Evolutionary conservation across 2,888 invertebrate species (phyloP), one percentile per base, ranked within the genome.

Genomic region (Tyria jacobaeae): DNA sequence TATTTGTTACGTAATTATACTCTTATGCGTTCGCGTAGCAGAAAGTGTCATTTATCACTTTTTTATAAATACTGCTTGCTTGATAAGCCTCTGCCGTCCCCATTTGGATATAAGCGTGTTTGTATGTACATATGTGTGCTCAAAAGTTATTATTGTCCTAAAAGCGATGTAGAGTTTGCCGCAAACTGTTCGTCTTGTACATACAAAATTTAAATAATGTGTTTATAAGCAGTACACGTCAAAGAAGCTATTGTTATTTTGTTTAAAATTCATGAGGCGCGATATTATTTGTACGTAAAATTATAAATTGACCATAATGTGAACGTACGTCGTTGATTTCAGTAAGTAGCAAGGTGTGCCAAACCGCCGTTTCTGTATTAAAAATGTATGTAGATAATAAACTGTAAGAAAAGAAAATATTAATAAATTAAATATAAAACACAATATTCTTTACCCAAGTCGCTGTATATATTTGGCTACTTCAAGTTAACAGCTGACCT

Each of bases 191-290:
- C 9, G 55, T 47, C 17, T 2, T 15, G 31, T 39, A 15, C 7
- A 34, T 31, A 59, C 17, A 2, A 2, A 35, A 14, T 48, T 47
- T 34, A 53, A 55, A 35, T 68, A 68, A 60, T 62, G 72, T 76
- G 75, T 86, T 86, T 80, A 81, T 82, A 88, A 75, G 61, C 89
- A 65, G 71, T 64, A 78, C 89, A 86, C 87, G 86, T 86, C 72
- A 79, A 82, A 77, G 78, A 83, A 82, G 81, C 86, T 82, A 85
- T 88, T 88, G 87, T 86, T 82, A 78, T 81, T 85, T 63, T 70
- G 79, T 87, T 90, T 88, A 85, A 88, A 86, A 90, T 90, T 90
- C 89, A 89, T 83, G 84, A 85, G 81, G 80, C 75, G 81, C 55
- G 52, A 67, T 73, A 57, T 78, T 79, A 80, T 81, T 82, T 82